Evolutionary conservation across 1,140 invertebrate genomes (phyloP).

Genomic region (Patella vulgata): DNA sequence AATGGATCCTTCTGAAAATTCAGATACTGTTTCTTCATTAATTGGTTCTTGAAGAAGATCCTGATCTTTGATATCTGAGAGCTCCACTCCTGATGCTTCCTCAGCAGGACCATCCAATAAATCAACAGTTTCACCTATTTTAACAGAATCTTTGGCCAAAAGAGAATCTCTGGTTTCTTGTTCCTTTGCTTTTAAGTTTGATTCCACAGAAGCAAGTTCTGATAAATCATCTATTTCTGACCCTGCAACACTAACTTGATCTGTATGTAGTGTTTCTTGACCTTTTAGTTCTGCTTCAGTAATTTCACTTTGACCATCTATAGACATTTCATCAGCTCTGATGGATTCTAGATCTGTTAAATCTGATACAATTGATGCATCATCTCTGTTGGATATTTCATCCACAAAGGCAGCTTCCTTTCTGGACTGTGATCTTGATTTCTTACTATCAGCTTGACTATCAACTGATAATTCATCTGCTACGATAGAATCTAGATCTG

Average conservation of each 20-base stretch:
- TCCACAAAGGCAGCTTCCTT: not conserved
- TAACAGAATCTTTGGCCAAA: not conserved
- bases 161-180: not conserved
- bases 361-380: too few species aligned
- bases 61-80: too few species aligned
- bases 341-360: too few species aligned
- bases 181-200: slow-evolving; percentile 1
- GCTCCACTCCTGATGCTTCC: too few species aligned
- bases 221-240: not conserved
- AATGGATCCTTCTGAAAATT: too few species aligned
- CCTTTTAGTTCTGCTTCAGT: too few species aligned
- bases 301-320: too few species aligned
- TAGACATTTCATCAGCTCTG: too few species aligned
- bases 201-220: slow-evolving; percentile 1
- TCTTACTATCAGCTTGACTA: slow-evolving; percentile 1
- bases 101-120: too few species aligned
- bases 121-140: not conserved
- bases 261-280: too few species aligned
- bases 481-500: not conserved
- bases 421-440: not conserved
- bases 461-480: slow-evolving; percentile 2
- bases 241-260: slow-evolving; percentile 2
- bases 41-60: too few species aligned
- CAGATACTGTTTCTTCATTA: too few species aligned
- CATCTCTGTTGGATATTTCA: not conserved